A percentile compares a stretch with the other conserved stretches of the same genome.
phyloP scores from a whole-genome alignment of 1,140 invertebrate species.

The Nylanderia fulva region DNA sequence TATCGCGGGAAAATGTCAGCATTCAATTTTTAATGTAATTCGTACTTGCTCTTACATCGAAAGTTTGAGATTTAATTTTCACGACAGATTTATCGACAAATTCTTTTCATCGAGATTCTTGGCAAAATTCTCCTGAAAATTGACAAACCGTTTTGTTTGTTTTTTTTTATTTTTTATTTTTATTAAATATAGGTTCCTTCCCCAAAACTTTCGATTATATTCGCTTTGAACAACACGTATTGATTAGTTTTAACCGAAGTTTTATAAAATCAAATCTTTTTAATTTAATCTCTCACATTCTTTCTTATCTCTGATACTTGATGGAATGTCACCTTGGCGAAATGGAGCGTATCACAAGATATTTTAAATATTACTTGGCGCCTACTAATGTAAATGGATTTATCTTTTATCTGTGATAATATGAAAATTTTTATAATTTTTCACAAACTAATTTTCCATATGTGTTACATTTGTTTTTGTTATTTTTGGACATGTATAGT shows the following conservation, averaged over 20 bases:
- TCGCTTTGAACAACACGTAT: not conserved
- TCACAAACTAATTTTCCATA: not conserved
- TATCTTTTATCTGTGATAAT: slow-evolving; percentile 9
- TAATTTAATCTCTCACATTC: not conserved
- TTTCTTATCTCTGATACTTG: slow-evolving; percentile 21
- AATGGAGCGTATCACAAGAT: slow-evolving; percentile 27
- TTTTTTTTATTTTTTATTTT: too few species aligned
- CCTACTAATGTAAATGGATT: not conserved
- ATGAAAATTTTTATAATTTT: not conserved
- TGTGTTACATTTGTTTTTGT: not conserved
- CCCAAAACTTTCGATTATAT: not conserved
- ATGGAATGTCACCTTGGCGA: slow-evolving; percentile 31
- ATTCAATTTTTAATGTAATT: not conserved
- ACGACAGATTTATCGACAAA: not conserved
- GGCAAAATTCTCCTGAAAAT: not conserved
- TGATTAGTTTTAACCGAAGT: too few species aligned
- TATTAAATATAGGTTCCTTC: too few species aligned
- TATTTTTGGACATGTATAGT: not conserved
- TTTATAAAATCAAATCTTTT: not conserved
- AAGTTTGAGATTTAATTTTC: not conserved
- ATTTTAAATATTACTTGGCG: slow-evolving; percentile 10
- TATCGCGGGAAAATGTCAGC: not conserved
- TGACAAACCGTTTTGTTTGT: not conserved
- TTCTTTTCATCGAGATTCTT: not conserved
- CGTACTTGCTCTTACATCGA: not conserved